Percentiles rank a stretch among this genome's conserved stretches.
phyloP scores from a whole-genome alignment of 2,888 invertebrate species.

The Thalpophila matura region DNA sequence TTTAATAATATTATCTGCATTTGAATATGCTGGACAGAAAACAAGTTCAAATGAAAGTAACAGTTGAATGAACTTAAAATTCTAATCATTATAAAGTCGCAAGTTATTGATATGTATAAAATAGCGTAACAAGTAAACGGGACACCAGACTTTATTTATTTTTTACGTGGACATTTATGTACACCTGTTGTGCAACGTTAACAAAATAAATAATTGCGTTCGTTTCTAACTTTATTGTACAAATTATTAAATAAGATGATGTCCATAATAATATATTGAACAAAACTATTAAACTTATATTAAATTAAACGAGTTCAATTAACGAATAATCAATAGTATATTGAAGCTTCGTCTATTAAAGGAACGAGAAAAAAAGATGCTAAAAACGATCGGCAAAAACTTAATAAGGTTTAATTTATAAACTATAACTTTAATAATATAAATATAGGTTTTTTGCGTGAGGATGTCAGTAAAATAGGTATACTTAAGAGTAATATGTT shows the following conservation, averaged over 20 bases:
- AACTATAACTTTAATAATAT: conserved; percentile 37
- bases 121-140: conserved; percentile 22
- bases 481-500: conserved; percentile 1
- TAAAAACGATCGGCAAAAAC: conserved; percentile 47
- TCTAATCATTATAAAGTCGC: conserved; percentile 49
- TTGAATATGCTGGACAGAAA: conserved; percentile 48
- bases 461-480: conserved; percentile 21
- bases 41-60: conserved; percentile 46
- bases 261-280: conserved; percentile 25
- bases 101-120: conserved; percentile 40
- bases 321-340: conserved; percentile 40
- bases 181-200: conserved; percentile 6
- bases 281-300: conserved; percentile 4
- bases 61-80: conserved; percentile 53
- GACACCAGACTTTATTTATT: conserved; percentile 5
- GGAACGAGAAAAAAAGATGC: conserved; percentile 22
- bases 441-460: conserved; percentile 45
- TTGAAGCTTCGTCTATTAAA: conserved; percentile 36
- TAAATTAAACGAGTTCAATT: conserved; percentile 41
- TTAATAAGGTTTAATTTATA: conserved; percentile 54
- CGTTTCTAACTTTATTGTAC: neutral
- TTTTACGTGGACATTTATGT: conserved; percentile 6
- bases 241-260: conserved; percentile 4
- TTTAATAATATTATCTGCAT: conserved; percentile 62
- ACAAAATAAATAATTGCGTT: conserved; percentile 5